Evolutionary conservation across 1,140 invertebrate species (phyloP), one percentile per base, ranked within the genome.

Genomic region (Mamestra configurata): DNA sequence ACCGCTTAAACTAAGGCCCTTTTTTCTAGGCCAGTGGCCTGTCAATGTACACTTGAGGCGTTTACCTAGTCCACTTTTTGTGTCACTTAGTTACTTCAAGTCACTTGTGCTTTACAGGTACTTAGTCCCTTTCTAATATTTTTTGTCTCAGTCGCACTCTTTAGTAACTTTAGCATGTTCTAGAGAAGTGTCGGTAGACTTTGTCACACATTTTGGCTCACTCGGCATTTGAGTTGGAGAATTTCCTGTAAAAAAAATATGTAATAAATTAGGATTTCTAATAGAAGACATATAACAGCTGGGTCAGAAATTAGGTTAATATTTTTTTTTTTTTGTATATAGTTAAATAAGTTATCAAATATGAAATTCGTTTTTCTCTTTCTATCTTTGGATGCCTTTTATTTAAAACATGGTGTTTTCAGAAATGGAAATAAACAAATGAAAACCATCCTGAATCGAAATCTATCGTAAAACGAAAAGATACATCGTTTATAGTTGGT

Each of bases 141-240:
- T 70, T 70, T 81, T 79, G 7, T 24, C 55, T 82, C 80, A 84
- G 61, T 80, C 80, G 43, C 86, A 84, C 40, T 83, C 82, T 35
- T 84, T 86, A 11, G 59, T 80, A 5, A 79, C 70, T 79, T 83
- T 82, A 13, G 78, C 61, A 35, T 82, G 83, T 71, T 86, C 86
- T 71, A 80, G 70, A 24, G 82, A 82, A 0, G 82, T 82, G 27
- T 88, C 87, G 31, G 84, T 85, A 2, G 86, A 76, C 80, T 86
- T 89, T 18, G 76, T 79, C 53, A 82, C 82, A 84, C 79, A 76
- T 81, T 88, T 89, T 31, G 53, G 43, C 13, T 87, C 87, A 75
- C 79, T 82, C 6, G 79, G 64, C 70, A 80, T 75, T 77, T 85
- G 86, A 15, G 80, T 84, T 13, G 82, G 66, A 20, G 86, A 80